These are phyloP conservation scores for Meda fulgida DNA, from an alignment of 2,797 vertebrate genomes.

Conservation along the genomic window DNA sequence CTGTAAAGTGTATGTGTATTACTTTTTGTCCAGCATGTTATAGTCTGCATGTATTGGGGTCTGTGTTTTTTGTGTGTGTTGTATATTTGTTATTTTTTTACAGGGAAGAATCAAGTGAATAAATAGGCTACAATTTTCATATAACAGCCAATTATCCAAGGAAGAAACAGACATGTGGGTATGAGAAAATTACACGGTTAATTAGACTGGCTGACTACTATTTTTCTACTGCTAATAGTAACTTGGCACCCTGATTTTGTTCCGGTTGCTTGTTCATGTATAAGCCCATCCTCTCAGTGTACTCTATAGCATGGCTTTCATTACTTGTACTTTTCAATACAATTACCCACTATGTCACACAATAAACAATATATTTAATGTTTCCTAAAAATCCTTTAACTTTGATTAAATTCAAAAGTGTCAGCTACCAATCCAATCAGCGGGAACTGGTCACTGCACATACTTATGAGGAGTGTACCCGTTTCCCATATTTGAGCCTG, in stretches of 20 bases:
- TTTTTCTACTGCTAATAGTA: neutral
- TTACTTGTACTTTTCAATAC: neutral
- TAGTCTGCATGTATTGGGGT: neutral
- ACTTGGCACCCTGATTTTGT: neutral
- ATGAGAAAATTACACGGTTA: neutral
- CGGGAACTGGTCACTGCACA: neutral
- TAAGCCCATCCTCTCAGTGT: neutral
- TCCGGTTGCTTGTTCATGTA: neutral
- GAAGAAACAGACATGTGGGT: too few species aligned
- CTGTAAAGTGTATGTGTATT: neutral
- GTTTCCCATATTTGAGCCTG: neutral
- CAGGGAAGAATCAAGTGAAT: neutral
- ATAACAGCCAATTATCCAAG: neutral
- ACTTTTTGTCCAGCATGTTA: neutral
- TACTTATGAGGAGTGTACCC: neutral
- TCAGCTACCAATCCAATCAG: neutral
- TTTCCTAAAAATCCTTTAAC: neutral
- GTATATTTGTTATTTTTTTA: neutral
- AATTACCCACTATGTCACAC: neutral
- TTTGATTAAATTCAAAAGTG: neutral
- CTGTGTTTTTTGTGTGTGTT: neutral
- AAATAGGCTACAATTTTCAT: neutral
- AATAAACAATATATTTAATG: neutral
- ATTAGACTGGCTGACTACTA: neutral
- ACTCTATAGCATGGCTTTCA: neutral